Evolutionary conservation across 2,797 vertebrate species (phyloP).

Genomic region (Pipistrellus pipistrellus): DNA sequence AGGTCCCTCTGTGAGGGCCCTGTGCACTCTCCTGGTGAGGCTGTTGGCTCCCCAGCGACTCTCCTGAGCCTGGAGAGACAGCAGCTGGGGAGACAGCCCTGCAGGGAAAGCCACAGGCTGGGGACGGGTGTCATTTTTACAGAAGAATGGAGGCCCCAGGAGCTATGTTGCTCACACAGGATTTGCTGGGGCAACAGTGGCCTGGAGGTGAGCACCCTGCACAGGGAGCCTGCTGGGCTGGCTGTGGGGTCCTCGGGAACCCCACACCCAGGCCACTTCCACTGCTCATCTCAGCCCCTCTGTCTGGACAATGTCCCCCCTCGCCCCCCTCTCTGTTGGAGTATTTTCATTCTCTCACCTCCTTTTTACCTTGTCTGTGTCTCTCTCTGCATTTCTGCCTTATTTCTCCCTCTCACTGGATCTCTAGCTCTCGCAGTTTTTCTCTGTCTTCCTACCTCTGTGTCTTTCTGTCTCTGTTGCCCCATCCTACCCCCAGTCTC

Average conservation of each 20-base stretch:
- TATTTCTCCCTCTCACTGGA: too few relatives aligned
- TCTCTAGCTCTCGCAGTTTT: neutral
- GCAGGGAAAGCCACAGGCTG: constrained; percentile 55
- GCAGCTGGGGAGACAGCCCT: constrained; percentile 9
- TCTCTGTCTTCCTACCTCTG: neutral
- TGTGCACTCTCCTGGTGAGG: neutral
- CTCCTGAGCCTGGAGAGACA: neutral
- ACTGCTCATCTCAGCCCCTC: neutral
- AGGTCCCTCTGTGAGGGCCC: neutral
- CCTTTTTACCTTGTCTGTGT: neutral
- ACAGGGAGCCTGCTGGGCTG: neutral
- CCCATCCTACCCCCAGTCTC: neutral
- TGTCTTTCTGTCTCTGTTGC: neutral
- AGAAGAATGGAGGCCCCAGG: constrained; percentile 30
- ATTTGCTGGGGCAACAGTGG: neutral
- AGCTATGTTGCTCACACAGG: neutral
- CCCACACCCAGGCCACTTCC: neutral
- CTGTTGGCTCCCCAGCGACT: neutral
- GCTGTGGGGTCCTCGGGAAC: neutral
- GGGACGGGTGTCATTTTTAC: neutral
- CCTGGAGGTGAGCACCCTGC: neutral
- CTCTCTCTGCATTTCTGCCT: too few relatives aligned
- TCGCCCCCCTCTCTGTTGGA: neutral
- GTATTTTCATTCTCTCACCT: neutral
- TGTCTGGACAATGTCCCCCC: neutral